Evolutionary conservation across 1,140 invertebrate genomes (phyloP).

Genomic region (Trachelipus rathkii): DNA sequence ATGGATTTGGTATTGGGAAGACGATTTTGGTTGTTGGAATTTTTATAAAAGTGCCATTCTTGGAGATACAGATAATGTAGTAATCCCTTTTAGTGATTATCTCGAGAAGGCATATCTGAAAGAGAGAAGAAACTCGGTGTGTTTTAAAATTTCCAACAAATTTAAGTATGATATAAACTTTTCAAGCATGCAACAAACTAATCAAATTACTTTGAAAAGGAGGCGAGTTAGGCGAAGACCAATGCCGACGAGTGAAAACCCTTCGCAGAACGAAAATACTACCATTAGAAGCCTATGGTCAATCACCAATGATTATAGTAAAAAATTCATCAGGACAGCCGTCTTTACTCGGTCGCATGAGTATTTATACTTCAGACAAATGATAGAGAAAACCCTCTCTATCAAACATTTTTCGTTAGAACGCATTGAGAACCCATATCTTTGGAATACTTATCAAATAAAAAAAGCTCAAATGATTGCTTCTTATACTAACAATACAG

Average conservation of each 20-base stretch:
- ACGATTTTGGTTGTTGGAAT: conserved; percentile 23
- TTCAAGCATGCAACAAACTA: conserved; percentile 17
- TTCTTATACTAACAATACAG: conserved; percentile 16
- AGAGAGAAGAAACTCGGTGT: neutral
- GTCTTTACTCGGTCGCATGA: conserved; percentile 25
- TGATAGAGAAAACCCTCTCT: conserved; percentile 19
- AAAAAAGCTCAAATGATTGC: conserved; percentile 31
- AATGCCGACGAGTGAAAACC: neutral
- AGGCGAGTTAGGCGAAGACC: conserved; percentile 32
- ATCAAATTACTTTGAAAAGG: conserved; percentile 4
- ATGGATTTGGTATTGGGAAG: conserved; percentile 38
- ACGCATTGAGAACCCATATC: conserved; percentile 31
- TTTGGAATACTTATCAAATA: conserved; percentile 40
- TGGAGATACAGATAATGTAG: conserved; percentile 5
- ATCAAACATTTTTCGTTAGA: conserved; percentile 22
- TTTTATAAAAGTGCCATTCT: conserved; percentile 26
- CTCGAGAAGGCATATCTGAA: conserved; percentile 25
- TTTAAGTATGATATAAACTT: conserved; percentile 26
- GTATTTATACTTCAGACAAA: conserved; percentile 29
- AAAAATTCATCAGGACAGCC: conserved; percentile 11
- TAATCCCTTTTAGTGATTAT: conserved; percentile 36
- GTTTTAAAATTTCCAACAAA: neutral
- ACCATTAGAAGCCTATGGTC: conserved; percentile 29
- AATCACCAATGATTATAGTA: neutral
- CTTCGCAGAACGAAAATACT: conserved; percentile 10